Evolutionary conservation across 1,140 invertebrate genomes (phyloP), one percentile per base, ranked within the genome.

Genomic region (Zeugodacus cucurbitae): DNA sequence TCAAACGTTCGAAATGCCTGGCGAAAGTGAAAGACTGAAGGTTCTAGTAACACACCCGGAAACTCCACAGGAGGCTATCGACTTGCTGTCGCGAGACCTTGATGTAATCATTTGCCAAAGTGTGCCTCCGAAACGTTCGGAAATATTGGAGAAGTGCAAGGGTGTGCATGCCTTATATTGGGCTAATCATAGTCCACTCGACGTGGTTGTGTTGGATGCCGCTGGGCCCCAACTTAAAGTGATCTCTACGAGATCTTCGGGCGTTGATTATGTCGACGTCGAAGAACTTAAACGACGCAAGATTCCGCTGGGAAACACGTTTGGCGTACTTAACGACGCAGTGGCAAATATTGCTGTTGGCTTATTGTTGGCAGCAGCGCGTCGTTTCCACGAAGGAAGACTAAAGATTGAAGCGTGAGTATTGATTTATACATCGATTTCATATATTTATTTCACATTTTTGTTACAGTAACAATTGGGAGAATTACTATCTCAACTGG

Each of bases 171-270:
- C 93, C 11, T 88, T 97, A 0, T 95, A 95, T 88, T 97, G 97
- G 94, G 91, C 95, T 37, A 90, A 96, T 22, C 95, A 96, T 29
- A 95, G 96, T 86, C 95, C 95, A 89, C 96, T 97, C 89, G 95
- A 98, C 92, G 94, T 95, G 17, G 96, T 97, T 90, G 90, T 97
- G 10, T 89, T 98, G 29, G 94, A 97, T 90, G 94, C 94, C 0
- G 94, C 95, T 92, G 98, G 97, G 48, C 94, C 96, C 8, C 94
- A 96, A 70, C 92, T 98, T 70, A 97, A 97, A 94, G 96, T 98
- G 1, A 95, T 99, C 37, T 96, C 95, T 1, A 98, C 98, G 6
- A 97, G 98, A 95, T 99, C 98, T 1, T 98, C 98, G 17, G 98
- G 93, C 86, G 95, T 96, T 91, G 97, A 98, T 91, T 97, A 97